Evolutionary conservation across 2,113 vertebrate species (phyloP).

Genomic region (Turnix velox): DNA sequence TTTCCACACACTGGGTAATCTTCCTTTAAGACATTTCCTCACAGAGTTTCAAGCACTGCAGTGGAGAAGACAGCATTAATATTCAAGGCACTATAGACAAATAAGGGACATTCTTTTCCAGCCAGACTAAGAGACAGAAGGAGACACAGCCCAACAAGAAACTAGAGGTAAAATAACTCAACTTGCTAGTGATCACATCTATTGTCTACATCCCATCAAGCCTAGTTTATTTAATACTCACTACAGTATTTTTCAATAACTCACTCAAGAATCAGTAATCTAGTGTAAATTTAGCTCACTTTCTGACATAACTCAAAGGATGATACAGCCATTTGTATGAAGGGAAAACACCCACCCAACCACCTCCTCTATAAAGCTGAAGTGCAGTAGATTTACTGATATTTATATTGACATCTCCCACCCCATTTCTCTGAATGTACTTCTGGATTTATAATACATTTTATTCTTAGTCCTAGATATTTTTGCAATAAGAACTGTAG

Average conservation of each 20-base stretch:
- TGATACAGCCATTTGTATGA: background rate
- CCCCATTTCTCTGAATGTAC: background rate
- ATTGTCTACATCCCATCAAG: background rate
- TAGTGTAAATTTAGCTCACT: background rate
- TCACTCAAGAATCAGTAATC: conserved; percentile 9
- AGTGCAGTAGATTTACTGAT: background rate
- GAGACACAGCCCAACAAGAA: background rate
- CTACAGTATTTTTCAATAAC: background rate
- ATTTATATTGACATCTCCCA: background rate
- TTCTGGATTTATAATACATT: background rate
- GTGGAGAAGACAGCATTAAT: background rate
- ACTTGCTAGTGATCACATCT: background rate
- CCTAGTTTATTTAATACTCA: conserved; percentile 5
- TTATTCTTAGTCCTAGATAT: background rate
- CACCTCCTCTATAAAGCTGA: background rate
- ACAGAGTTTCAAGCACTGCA: background rate
- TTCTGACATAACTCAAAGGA: background rate
- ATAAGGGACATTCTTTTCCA: background rate
- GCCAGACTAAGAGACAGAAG: background rate
- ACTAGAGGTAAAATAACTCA: background rate
- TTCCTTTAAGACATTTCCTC: background rate
- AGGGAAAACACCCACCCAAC: background rate
- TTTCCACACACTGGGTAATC: background rate
- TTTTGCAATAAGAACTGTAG: background rate
- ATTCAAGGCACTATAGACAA: background rate